A percentile compares a stretch with the other conserved stretches of the same genome.
phyloP scores from a whole-genome alignment of 1,140 invertebrate species.

The Meloidogyne exigua region DNA sequence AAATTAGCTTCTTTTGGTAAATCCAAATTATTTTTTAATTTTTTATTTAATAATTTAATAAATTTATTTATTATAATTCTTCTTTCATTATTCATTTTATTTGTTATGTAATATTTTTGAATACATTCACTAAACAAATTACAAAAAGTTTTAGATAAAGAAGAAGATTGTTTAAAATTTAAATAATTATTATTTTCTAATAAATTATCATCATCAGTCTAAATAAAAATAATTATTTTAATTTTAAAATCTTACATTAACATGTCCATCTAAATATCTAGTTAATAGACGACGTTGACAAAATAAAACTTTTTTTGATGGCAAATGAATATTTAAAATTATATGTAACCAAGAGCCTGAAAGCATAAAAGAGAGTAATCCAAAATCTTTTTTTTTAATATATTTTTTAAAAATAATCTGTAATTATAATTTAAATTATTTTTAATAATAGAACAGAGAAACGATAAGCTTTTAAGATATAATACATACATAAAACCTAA shows the following conservation, averaged over 20 bases:
- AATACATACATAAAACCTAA: too few relatives aligned
- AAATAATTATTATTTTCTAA: not conserved
- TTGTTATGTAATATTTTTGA: not conserved
- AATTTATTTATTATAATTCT: not conserved
- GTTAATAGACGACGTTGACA: not conserved
- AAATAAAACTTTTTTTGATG: not conserved
- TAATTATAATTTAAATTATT: not conserved
- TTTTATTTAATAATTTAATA: constrained; percentile 2
- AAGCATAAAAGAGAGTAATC: not conserved
- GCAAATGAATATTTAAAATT: not conserved
- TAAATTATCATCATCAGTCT: too few relatives aligned
- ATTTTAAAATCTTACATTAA: not conserved
- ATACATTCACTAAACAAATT: constrained; percentile 2
- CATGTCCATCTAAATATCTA: not conserved
- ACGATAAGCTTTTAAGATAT: not conserved
- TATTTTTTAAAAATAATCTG: too few relatives aligned
- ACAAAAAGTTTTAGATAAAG: not conserved
- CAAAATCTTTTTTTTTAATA: too few relatives aligned
- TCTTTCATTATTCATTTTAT: not conserved
- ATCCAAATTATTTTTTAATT: constrained; percentile 3
- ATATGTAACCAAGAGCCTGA: not conserved
- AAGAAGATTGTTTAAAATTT: not conserved
- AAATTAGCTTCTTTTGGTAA: not conserved
- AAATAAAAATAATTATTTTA: too few relatives aligned
- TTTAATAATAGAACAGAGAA: too few relatives aligned